Evolutionary conservation across 2,113 vertebrate genomes (phyloP).

Genomic region (Elachura formosa): DNA sequence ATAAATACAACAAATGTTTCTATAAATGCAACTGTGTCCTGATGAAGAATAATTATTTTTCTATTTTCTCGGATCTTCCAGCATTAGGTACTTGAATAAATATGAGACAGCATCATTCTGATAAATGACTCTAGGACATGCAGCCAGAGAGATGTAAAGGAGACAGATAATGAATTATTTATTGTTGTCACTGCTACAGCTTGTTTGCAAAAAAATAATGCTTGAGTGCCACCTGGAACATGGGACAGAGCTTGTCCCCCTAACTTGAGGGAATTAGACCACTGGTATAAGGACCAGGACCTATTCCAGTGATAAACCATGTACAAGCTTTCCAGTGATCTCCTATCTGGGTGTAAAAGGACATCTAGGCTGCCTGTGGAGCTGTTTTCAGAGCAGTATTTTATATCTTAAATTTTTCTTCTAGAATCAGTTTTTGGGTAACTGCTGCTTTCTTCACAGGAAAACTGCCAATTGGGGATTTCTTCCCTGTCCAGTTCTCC

Average conservation of each 20-base stretch:
- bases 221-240: background rate
- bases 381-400: background rate
- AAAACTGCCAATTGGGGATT: background rate
- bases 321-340: background rate
- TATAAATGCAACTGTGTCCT: constrained; percentile 12
- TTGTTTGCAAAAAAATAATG: background rate
- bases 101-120: background rate
- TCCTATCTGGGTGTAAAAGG: background rate
- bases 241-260: background rate
- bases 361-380: background rate
- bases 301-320: background rate
- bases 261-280: background rate
- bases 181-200: background rate
- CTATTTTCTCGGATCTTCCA: constrained; percentile 18
- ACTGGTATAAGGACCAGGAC: background rate
- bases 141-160: background rate
- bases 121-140: background rate
- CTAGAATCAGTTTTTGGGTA: background rate
- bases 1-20: constrained; percentile 35
- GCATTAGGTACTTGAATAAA: constrained; percentile 26
- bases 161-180: constrained; percentile 9
- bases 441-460: background rate
- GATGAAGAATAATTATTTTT: constrained; percentile 51
- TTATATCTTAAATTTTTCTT: background rate
- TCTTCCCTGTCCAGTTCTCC: background rate